Evolutionary conservation across 2,888 invertebrate species (phyloP), one percentile per base, ranked within the genome.

Genomic region (Liposcelis brunnea): DNA sequence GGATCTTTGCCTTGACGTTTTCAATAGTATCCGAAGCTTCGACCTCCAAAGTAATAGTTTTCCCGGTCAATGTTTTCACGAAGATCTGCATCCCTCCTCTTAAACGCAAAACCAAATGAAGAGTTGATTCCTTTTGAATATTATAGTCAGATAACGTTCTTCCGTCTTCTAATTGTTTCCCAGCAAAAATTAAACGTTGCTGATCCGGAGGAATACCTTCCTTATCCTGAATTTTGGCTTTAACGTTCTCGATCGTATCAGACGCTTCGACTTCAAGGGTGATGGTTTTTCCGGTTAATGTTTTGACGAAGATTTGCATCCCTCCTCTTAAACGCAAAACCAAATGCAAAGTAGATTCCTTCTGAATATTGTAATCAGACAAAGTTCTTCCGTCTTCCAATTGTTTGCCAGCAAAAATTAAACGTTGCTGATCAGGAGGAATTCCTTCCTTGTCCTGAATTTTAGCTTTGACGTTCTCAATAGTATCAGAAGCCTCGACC

Each of bases 81-180:
- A n/a, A n/a, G n/a, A n/a, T n/a, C n/a, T n/a, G n/a, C n/a, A n/a
- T n/a, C n/a, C n/a, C n/a, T n/a, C n/a, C n/a, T n/a, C n/a, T n/a
- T 10, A 36, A 18, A 54, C 72, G 65, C 46, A 74, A 59, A 31
- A 73, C 71, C 56, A 61, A 48, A 55, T 72, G 71, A 18, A 72
- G 64, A 2, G 72, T 72, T 0, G 71, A 71, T 55, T 72, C 64
- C 55, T 70, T 69, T 55, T 72, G 70, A 50, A 70, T 67, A 55
- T 71, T 69, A 18, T 36, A 36, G 37, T 36, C 37, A 18, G 64
- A 64, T 26, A 70, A 55, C 6, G 69, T 70, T 11, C 68, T 60
- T 2, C 68, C 70, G 61, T 72, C 72, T 58, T 72, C 71, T 48
- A 72, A 55, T 58, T 73, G 72, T 54, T 71, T 71, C 14, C 72